phyloP scores from a whole-genome alignment of 2,888 invertebrate genomes.

The Teinopalpus imperialis region DNA sequence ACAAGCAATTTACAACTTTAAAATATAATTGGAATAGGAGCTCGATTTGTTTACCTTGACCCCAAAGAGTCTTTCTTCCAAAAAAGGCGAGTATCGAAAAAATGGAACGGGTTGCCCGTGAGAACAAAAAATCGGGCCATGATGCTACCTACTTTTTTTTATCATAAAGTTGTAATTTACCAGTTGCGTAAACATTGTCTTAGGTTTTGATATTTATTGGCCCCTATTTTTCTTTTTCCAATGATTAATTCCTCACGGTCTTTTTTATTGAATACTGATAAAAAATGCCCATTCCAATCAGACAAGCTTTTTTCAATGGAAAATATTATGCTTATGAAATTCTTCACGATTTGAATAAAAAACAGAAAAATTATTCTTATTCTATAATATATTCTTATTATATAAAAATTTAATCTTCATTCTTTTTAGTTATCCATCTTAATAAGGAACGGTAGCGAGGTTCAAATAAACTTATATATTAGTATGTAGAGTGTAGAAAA shows the following conservation, averaged over 20 bases:
- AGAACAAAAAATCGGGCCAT: slow-evolving; percentile 50
- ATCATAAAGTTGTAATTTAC: slow-evolving; percentile 42
- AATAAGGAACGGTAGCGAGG: too few relatives aligned
- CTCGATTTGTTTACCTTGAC: not conserved
- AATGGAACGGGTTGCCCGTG: slow-evolving; percentile 46
- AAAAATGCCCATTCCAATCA: too few relatives aligned
- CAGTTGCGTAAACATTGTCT: slow-evolving; percentile 33
- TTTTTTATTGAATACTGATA: slow-evolving; percentile 8
- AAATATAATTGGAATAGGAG: not conserved
- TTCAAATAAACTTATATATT: too few relatives aligned
- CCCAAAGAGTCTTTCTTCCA: slow-evolving; percentile 2
- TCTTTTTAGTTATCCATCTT: too few relatives aligned
- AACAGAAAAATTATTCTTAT: too few relatives aligned
- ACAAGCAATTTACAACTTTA: slow-evolving; percentile 10
- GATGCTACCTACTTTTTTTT: slow-evolving; percentile 45
- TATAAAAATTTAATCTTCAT: too few relatives aligned
- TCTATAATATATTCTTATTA: too few relatives aligned
- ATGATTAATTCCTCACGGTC: slow-evolving; percentile 5
- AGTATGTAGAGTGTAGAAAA: too few relatives aligned
- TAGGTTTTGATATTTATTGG: slow-evolving; percentile 26
- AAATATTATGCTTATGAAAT: too few relatives aligned
- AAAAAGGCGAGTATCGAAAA: slow-evolving; percentile 33
- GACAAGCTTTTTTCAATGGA: too few relatives aligned
- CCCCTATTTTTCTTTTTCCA: slow-evolving; percentile 9
- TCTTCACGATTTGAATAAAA: too few relatives aligned